Evolutionary conservation across 2,888 invertebrate species (phyloP).

Genomic region (Drosophila borborema): DNA sequence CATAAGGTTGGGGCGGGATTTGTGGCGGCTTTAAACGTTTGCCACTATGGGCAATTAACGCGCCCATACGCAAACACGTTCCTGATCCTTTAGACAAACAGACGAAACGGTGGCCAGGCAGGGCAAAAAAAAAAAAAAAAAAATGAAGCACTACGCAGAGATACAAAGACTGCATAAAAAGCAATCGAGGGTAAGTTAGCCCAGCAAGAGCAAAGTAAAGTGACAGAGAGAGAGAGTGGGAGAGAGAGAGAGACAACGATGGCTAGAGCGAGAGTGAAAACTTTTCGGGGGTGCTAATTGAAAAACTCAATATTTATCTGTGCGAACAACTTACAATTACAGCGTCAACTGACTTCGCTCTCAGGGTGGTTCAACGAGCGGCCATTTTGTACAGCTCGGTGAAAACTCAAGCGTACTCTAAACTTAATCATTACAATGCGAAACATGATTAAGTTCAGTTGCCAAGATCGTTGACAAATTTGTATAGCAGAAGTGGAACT

Average conservation of each 20-base stretch:
- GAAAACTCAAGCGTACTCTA: not conserved
- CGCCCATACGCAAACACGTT: constrained; percentile 81
- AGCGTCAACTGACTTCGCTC: constrained; percentile 25
- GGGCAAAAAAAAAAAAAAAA: constrained; percentile 13
- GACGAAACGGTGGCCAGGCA: constrained; percentile 25
- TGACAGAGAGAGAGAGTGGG: not conserved
- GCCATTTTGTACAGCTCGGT: constrained; percentile 62
- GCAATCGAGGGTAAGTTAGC: constrained; percentile 39
- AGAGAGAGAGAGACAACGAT: not conserved
- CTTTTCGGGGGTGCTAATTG: constrained; percentile 73
- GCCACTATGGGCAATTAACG: constrained; percentile 84
- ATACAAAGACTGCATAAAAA: constrained; percentile 34
- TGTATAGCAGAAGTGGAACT: constrained; percentile 19
- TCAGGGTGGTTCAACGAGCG: constrained; percentile 37
- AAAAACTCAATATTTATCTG: constrained; percentile 76
- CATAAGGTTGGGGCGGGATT: constrained; percentile 69
- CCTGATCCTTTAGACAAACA: constrained; percentile 84
- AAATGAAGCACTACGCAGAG: constrained; percentile 16
- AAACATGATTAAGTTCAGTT: constrained; percentile 3
- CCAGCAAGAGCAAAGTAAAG: not conserved
- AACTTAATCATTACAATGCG: not conserved
- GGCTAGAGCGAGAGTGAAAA: constrained; percentile 18
- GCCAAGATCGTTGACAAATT: constrained; percentile 49
- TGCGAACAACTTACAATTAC: constrained; percentile 39
- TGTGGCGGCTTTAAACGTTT: constrained; percentile 83